Conservation (phyloP, 2,113 vertebrate genomes). For the Laterallus jamaicensis region DNA sequence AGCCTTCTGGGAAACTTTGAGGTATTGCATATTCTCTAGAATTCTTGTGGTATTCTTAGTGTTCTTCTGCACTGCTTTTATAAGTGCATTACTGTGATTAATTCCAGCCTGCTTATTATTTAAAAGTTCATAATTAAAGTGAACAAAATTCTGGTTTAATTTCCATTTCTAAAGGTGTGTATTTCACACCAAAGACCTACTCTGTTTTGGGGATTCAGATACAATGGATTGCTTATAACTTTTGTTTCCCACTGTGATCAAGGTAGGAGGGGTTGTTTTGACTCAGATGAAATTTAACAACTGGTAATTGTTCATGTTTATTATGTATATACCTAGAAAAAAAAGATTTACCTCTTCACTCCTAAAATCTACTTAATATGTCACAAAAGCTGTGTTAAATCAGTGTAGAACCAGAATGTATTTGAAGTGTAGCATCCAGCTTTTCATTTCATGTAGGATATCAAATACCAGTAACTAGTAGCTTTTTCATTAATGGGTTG, state of each 20-base stretch:
- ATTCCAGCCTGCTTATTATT: background rate
- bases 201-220: background rate
- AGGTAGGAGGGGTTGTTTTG: background rate
- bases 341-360: background rate
- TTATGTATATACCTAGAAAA: background rate
- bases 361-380: background rate
- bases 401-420: background rate
- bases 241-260: background rate
- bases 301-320: background rate
- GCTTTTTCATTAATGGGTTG: fast-evolving
- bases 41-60: slow-evolving; percentile 43
- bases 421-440: background rate
- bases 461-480: background rate
- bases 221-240: background rate
- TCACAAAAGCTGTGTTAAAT: background rate
- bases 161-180: background rate
- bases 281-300: background rate
- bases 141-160: slow-evolving; percentile 28
- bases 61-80: slow-evolving; percentile 3
- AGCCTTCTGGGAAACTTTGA: slow-evolving; percentile 99
- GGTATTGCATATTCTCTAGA: slow-evolving; percentile 77
- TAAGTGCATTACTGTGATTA: background rate
- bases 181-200: background rate
- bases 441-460: background rate
- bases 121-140: slow-evolving; percentile 3